Evolutionary conservation across 2,888 invertebrate species (phyloP).

Genomic region (Phalera bucephala): DNA sequence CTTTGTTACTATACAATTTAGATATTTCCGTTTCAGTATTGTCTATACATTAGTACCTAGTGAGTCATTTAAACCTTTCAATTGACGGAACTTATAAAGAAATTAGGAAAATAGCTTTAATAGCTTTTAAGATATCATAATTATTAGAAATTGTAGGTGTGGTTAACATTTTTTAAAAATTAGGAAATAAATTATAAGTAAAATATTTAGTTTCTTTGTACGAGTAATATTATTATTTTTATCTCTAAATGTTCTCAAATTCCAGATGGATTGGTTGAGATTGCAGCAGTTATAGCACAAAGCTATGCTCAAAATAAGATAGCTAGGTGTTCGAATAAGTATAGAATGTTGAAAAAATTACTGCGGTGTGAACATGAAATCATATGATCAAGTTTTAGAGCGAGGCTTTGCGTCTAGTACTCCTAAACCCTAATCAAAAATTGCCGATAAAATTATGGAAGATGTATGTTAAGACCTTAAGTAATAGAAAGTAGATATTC

Average conservation of each 20-base stretch:
- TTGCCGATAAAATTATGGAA: no score
- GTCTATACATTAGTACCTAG: constrained; percentile 15
- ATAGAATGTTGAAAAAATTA: constrained; percentile 15
- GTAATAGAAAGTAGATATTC: no score
- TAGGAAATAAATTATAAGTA: constrained; percentile 18
- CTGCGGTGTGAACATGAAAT: constrained; percentile 24
- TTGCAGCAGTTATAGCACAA: constrained; percentile 37
- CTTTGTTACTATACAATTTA: constrained; percentile 34
- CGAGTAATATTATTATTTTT: constrained; percentile 14
- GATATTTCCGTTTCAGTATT: constrained; percentile 18
- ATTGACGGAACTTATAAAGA: constrained; percentile 30
- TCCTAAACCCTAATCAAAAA: no score
- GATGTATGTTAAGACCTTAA: no score
- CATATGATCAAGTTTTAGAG: no score
- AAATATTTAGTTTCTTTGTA: constrained; percentile 19
- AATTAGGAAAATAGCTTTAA: constrained; percentile 78
- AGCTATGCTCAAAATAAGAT: constrained; percentile 60
- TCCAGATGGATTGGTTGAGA: constrained; percentile 11
- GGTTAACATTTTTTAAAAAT: constrained; percentile 30
- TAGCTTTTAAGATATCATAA: constrained; percentile 55
- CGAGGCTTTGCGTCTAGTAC: no score
- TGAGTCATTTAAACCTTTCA: constrained; percentile 13
- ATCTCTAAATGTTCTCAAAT: constrained; percentile 20
- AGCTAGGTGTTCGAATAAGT: constrained; percentile 30
- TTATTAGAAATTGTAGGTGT: constrained; percentile 30